Conservation (phyloP, 2,888 invertebrate genomes). For the Melieria picta region DNA sequence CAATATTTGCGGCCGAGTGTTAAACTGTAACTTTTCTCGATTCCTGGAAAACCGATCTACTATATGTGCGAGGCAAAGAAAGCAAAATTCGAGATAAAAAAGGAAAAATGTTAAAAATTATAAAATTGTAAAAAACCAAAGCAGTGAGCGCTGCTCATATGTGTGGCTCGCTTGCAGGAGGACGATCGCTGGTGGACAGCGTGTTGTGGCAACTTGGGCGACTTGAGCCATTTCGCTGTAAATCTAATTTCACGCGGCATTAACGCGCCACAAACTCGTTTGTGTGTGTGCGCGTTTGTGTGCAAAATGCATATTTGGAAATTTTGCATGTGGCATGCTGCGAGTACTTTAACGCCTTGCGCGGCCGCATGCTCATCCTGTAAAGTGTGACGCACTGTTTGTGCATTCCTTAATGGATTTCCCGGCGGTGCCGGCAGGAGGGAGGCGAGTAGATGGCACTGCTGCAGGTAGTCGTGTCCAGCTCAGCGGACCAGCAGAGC, state of each 20-base stretch:
- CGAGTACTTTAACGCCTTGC: constrained; percentile 15
- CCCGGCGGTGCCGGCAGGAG: constrained; percentile 19
- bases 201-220: constrained; percentile 19
- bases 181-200: constrained; percentile 1
- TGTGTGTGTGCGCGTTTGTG: constrained; percentile 9
- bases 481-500: no score
- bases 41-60: constrained; percentile 50
- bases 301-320: constrained; percentile 26
- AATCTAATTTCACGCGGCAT: constrained; percentile 67
- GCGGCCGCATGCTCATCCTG: constrained; percentile 40
- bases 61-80: constrained; percentile 13
- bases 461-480: no score
- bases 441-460: neutral
- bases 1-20: constrained; percentile 46
- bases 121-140: constrained; percentile 14
- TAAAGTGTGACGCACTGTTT: constrained; percentile 46
- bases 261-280: constrained; percentile 53
- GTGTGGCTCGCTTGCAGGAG: neutral
- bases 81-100: neutral
- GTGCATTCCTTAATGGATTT: constrained; percentile 48
- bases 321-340: constrained; percentile 12
- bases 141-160: neutral
- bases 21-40: constrained; percentile 54
- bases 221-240: constrained; percentile 48
- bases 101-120: neutral